These are phyloP conservation scores for Diploptera punctata DNA, from an alignment of 2,888 invertebrate species.

Conservation along the genomic window DNA sequence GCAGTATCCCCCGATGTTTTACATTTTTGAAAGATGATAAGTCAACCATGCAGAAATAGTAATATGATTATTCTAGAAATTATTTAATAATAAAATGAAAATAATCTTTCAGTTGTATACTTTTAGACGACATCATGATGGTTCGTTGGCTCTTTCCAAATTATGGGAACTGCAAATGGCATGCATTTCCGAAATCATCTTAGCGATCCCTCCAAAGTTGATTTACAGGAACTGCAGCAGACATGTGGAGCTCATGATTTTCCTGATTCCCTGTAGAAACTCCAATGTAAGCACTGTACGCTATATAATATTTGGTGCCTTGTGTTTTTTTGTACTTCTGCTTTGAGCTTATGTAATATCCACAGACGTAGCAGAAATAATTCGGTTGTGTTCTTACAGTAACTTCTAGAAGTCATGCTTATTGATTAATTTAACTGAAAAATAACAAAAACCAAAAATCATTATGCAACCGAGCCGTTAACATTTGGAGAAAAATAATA, in stretches of 20 bases:
- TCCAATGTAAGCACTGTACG: not conserved
- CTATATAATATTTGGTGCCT: not conserved
- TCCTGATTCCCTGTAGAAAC: not conserved
- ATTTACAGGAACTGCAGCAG: slow-evolving; percentile 1
- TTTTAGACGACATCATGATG: not conserved
- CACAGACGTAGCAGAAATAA: not conserved
- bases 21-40: not conserved
- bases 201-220: not conserved
- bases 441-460: not conserved
- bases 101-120: no score
- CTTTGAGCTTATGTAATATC: not conserved
- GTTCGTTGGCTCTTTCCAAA: not conserved
- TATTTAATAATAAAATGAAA: no score
- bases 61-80: no score
- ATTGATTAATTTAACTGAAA: not conserved
- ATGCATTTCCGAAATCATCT: not conserved
- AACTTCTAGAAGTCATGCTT: not conserved
- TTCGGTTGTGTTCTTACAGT: not conserved
- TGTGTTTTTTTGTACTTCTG: not conserved
- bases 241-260: not conserved
- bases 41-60: not conserved
- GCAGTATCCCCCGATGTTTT: not conserved
- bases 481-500: not conserved
- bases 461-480: not conserved
- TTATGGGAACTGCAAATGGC: not conserved